Percentiles rank a stretch among this genome's conserved stretches.
Evolutionary conservation across 2,113 vertebrate species (phyloP).

Genomic region (Rhagologus leucostigma): DNA sequence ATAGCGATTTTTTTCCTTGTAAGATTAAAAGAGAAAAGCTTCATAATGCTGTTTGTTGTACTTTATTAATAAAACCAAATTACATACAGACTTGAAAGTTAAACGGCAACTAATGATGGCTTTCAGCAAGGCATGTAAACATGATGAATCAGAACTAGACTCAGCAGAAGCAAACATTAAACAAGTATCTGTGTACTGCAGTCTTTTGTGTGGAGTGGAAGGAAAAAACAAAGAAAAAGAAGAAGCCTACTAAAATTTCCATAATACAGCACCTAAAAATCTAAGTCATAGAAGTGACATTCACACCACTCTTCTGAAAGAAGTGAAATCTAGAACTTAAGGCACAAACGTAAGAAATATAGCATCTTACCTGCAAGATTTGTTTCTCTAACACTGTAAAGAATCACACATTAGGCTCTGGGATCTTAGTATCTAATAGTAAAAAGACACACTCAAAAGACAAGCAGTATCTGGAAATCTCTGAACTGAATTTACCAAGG

Average conservation of each 20-base stretch:
- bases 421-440: background rate
- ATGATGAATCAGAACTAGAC: conserved; percentile 31
- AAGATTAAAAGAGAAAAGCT: conserved; percentile 77
- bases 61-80: conserved; percentile 67
- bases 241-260: background rate
- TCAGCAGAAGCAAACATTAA: conserved; percentile 53
- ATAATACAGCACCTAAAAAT: background rate
- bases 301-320: background rate
- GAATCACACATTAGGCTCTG: background rate
- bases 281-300: background rate
- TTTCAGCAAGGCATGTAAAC: conserved; percentile 46
- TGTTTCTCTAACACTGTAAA: conserved; percentile 15
- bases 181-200: background rate
- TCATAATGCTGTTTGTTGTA: conserved; percentile 64
- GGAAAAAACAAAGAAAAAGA: background rate
- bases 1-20: conserved; percentile 84
- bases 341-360: background rate
- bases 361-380: conserved; percentile 53
- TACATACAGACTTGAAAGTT: conserved; percentile 63
- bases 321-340: background rate
- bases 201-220: background rate
- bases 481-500: background rate
- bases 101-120: conserved; percentile 52
- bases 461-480: background rate
- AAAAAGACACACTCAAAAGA: background rate